Percentiles rank a stretch among this genome's conserved stretches.
Evolutionary conservation across 2,888 invertebrate species (phyloP).

Genomic region (Sminthurinus aureus): DNA sequence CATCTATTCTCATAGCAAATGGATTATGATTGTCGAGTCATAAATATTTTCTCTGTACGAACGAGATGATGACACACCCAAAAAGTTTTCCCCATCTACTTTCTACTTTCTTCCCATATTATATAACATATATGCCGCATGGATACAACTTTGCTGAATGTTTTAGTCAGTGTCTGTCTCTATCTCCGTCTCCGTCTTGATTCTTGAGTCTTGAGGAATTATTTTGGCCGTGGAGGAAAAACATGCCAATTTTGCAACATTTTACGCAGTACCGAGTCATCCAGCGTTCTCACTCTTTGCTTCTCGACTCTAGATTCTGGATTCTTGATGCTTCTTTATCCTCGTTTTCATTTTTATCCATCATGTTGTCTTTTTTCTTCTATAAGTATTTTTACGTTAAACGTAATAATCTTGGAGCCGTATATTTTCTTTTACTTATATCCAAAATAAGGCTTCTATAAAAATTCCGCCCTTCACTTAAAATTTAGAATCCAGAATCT

Average conservation of each 20-base stretch:
- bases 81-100: slow-evolving; percentile 41
- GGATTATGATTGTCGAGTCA: slow-evolving; percentile 52
- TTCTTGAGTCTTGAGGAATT: slow-evolving; percentile 10
- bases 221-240: not conserved
- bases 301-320: too few relatives aligned
- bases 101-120: not conserved
- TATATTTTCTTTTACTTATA: too few relatives aligned
- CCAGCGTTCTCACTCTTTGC: too few relatives aligned
- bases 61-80: slow-evolving; percentile 49
- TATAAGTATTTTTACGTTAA: too few relatives aligned
- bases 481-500: too few relatives aligned
- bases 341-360: not conserved
- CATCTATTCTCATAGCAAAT: slow-evolving; percentile 45
- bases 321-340: not conserved
- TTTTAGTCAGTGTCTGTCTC: not conserved
- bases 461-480: too few relatives aligned
- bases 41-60: slow-evolving; percentile 47
- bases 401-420: too few relatives aligned
- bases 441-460: too few relatives aligned
- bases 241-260: slow-evolving; percentile 29
- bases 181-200: slow-evolving; percentile 14
- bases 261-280: not conserved
- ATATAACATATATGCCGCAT: not conserved
- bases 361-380: too few relatives aligned
- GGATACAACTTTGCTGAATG: not conserved